Conservation (phyloP, 1,140 invertebrate genomes). For the Archegozetes longisetosus region DNA sequence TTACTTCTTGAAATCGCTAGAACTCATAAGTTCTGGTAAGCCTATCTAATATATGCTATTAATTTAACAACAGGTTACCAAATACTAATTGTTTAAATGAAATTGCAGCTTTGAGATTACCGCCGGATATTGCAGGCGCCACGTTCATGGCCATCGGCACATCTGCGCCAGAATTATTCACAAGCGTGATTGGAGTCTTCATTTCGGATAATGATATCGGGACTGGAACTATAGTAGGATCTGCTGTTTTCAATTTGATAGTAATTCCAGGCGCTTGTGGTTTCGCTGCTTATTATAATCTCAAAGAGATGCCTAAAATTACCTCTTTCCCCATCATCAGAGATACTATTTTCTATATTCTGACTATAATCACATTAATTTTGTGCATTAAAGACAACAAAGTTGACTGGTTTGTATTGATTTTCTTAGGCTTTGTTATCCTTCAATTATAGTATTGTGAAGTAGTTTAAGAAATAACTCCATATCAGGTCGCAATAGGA, state of each 20-base stretch:
- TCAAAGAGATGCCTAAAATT: not conserved
- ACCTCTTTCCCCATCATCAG: constrained; percentile 64
- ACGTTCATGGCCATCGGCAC: constrained; percentile 37
- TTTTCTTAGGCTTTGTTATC: not conserved
- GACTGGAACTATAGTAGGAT: constrained; percentile 54
- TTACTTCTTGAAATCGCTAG: constrained; percentile 78
- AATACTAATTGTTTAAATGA: not conserved
- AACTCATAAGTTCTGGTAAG: constrained; percentile 67
- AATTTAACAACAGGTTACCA: not conserved
- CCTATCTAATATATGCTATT: constrained; percentile 4
- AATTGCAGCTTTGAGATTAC: constrained; percentile 21
- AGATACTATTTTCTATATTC: constrained; percentile 70
- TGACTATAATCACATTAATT: constrained; percentile 72
- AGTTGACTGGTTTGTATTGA: constrained; percentile 48
- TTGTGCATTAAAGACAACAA: constrained; percentile 69
- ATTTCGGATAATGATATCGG: constrained; percentile 61
- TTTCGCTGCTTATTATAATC: constrained; percentile 1
- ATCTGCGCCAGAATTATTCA: constrained; percentile 33
- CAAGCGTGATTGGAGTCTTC: constrained; percentile 39
- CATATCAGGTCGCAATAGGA: no score
- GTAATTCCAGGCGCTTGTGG: constrained; percentile 45
- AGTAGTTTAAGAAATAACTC: no score
- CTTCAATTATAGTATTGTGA: no score
- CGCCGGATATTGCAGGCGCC: constrained; percentile 34
- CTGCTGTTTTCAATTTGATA: constrained; percentile 71